A percentile compares a stretch with the other conserved stretches of the same genome.
Evolutionary conservation across 2,113 vertebrate genomes (phyloP).

Genomic region (Dasyurus viverrinus): DNA sequence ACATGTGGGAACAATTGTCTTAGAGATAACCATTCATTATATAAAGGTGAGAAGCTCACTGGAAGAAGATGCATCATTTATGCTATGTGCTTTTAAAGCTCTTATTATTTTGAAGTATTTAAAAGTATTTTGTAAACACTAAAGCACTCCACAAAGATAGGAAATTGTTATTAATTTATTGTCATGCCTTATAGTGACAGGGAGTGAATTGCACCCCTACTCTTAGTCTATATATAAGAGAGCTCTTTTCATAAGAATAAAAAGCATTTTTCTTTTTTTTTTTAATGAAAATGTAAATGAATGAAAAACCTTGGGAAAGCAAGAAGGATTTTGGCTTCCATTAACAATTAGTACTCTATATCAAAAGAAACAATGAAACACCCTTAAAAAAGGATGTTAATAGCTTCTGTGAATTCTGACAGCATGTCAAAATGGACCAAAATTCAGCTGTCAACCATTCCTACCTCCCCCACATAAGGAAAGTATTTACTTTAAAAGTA

Average conservation of each 20-base stretch:
- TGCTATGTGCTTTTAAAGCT: background rate
- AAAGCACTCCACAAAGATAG: background rate
- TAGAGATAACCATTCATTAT: background rate
- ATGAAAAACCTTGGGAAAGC: background rate
- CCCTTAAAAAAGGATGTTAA: background rate
- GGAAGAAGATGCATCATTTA: background rate
- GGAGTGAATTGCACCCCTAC: background rate
- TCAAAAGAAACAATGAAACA: slow-evolving; percentile 4
- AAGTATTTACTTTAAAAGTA: background rate
- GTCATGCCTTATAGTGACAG: background rate
- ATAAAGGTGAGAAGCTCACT: background rate
- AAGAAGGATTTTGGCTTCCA: slow-evolving; percentile 22
- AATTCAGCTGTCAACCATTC: background rate
- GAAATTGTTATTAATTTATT: background rate
- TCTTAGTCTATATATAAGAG: background rate
- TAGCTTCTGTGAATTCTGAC: background rate
- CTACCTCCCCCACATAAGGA: no score
- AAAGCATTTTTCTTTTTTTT: background rate
- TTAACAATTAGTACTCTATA: background rate
- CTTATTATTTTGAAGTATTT: background rate
- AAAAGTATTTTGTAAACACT: background rate
- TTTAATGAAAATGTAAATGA: background rate
- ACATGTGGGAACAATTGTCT: background rate
- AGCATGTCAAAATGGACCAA: slow-evolving; percentile 13
- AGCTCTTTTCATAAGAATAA: background rate